Conservation (phyloP, 2,797 vertebrate genomes). For the Erethizon dorsatum region DNA sequence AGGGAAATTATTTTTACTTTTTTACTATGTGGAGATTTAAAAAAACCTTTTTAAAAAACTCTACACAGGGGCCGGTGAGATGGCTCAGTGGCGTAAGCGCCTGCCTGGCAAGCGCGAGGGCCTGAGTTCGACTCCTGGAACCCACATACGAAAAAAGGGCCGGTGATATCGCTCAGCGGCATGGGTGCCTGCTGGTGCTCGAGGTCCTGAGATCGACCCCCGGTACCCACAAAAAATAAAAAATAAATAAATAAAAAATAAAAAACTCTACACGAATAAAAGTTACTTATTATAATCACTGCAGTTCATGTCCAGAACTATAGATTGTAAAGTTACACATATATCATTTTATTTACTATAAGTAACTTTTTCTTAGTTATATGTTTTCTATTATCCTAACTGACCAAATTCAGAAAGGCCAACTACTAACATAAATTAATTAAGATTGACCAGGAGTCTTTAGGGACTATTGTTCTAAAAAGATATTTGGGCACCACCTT, state of each 20-base stretch:
- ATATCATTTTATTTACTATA: slow-evolving; percentile 26
- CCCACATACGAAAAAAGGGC: no score
- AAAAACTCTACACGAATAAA: neutral
- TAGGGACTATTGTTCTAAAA: slow-evolving; percentile 34
- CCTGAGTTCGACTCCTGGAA: no score
- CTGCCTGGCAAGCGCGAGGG: no score
- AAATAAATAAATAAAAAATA: no score
- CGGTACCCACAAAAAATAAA: no score
- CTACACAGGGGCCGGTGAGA: neutral
- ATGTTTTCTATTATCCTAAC: slow-evolving; percentile 40
- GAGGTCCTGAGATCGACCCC: no score
- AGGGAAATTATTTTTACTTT: slow-evolving; percentile 22
- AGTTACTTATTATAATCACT: slow-evolving; percentile 46
- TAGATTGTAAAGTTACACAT: slow-evolving; percentile 35
- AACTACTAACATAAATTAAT: slow-evolving; percentile 25
- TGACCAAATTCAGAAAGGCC: slow-evolving; percentile 61
- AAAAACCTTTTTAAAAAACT: neutral
- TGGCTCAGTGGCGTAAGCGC: no score
- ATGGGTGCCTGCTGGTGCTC: no score
- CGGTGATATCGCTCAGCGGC: no score
- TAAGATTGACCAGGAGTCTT: neutral
- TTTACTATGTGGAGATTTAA: slow-evolving; percentile 8
- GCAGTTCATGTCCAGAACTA: slow-evolving; percentile 37
- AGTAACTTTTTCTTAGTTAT: slow-evolving; percentile 44
- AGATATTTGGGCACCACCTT: slow-evolving; percentile 83